phyloP scores from a whole-genome alignment of 2,797 vertebrate genomes.

The Sebastolobus alascanus region DNA sequence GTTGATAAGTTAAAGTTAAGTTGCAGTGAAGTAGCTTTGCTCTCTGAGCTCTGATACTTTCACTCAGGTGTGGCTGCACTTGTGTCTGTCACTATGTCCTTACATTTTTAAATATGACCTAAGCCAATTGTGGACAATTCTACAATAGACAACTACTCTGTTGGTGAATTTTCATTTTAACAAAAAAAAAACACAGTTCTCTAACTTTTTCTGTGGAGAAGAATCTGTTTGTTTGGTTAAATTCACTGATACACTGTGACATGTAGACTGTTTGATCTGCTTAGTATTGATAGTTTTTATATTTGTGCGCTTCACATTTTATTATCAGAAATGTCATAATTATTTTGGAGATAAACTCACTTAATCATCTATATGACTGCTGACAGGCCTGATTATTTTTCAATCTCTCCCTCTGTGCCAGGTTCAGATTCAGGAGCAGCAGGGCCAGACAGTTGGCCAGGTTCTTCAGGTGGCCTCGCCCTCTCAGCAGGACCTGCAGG shows the following conservation, averaged over 20 bases:
- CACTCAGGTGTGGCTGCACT: neutral
- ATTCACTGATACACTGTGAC: too few species aligned
- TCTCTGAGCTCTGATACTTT: conserved; percentile 2
- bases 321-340: neutral
- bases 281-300: neutral
- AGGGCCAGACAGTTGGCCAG: conserved; percentile 91
- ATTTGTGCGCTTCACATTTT: neutral
- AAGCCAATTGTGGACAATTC: neutral
- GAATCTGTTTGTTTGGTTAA: neutral
- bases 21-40: neutral
- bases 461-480: conserved; percentile 94
- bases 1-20: neutral
- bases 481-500: conserved; percentile 92
- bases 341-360: neutral
- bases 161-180: neutral
- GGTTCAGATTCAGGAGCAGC: conserved; percentile 94
- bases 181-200: neutral
- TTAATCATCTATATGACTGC: neutral
- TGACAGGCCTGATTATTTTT: conserved; percentile 4
- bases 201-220: neutral
- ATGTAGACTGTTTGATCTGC: neutral
- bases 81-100: neutral
- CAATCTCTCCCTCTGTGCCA: conserved; percentile 60
- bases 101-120: neutral
- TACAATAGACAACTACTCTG: neutral